Evolutionary conservation across 2,888 invertebrate species (phyloP).

Genomic region (Eupithecia centaureata): DNA sequence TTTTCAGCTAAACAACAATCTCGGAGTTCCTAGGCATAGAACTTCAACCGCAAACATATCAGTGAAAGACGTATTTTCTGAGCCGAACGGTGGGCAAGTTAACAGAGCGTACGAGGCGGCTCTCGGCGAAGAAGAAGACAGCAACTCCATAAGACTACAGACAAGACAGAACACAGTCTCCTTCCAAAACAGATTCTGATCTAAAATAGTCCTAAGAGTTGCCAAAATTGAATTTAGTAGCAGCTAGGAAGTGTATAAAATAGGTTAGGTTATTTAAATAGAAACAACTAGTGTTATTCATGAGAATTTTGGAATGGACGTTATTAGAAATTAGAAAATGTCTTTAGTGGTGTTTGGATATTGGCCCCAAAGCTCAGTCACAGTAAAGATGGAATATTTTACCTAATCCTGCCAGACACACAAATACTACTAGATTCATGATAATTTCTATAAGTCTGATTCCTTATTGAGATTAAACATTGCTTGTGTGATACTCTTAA

Average conservation of each 20-base stretch:
- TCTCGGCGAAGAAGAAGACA: constrained; percentile 86
- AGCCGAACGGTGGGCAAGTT: constrained; percentile 88
- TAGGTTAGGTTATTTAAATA: constrained; percentile 26
- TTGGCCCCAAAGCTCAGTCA: not conserved
- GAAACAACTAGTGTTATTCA: constrained; percentile 27
- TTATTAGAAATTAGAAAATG: constrained; percentile 16
- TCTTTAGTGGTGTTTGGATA: constrained; percentile 25
- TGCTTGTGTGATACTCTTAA: constrained; percentile 73
- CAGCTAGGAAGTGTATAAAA: constrained; percentile 33
- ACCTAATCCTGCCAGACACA: not conserved
- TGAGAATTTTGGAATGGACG: constrained; percentile 13
- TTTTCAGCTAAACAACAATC: constrained; percentile 85
- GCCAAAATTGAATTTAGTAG: constrained; percentile 58
- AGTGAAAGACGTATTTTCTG: constrained; percentile 91
- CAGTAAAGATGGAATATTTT: not conserved
- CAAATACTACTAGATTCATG: constrained; percentile 23
- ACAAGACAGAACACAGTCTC: constrained; percentile 86
- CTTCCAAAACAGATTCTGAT: constrained; percentile 78
- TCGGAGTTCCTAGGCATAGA: constrained; percentile 86
- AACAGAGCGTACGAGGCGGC: constrained; percentile 91
- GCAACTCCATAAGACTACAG: constrained; percentile 89
- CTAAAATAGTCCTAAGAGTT: constrained; percentile 52
- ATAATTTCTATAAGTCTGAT: constrained; percentile 30
- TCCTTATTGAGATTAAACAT: constrained; percentile 51
- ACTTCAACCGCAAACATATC: constrained; percentile 91